Conservation (phyloP, 2,797 vertebrate species). For the Myotis vivesi region DNA sequence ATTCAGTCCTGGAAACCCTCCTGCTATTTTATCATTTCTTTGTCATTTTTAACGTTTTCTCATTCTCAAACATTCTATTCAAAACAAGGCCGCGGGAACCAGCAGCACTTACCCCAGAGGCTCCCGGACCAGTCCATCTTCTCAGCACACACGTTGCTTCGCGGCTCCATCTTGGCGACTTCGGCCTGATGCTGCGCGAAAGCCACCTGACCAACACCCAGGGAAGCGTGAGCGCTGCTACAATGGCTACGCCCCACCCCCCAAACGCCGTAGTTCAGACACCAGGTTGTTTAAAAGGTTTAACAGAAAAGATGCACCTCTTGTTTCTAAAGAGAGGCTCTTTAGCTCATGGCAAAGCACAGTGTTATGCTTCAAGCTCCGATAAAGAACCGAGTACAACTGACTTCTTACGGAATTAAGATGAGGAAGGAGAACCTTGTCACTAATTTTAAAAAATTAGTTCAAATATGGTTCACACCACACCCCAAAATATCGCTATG, state of each 20-base stretch:
- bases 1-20: not conserved
- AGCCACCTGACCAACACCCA: constrained; percentile 84
- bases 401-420: not conserved
- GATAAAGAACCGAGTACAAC: not conserved
- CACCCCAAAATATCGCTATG: not conserved
- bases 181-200: constrained; percentile 93
- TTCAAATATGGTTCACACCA: not conserved
- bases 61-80: constrained; percentile 4
- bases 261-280: not conserved
- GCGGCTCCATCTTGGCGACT: constrained; percentile 87
- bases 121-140: constrained; percentile 90
- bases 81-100: not conserved
- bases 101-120: constrained; percentile 86
- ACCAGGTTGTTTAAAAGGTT: not conserved
- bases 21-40: not conserved
- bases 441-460: constrained; percentile 5
- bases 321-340: not conserved
- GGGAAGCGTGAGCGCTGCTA: not conserved
- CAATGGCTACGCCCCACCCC: accelerated
- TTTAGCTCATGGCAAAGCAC: not conserved
- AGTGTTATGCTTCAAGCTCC: not conserved
- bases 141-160: constrained; percentile 79
- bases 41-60: not conserved
- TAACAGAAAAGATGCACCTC: not conserved
- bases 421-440: not conserved